Evolutionary conservation across 2,113 vertebrate genomes (phyloP), one percentile per base, ranked within the genome.

Genomic region (Odobenus rosmarus): DNA sequence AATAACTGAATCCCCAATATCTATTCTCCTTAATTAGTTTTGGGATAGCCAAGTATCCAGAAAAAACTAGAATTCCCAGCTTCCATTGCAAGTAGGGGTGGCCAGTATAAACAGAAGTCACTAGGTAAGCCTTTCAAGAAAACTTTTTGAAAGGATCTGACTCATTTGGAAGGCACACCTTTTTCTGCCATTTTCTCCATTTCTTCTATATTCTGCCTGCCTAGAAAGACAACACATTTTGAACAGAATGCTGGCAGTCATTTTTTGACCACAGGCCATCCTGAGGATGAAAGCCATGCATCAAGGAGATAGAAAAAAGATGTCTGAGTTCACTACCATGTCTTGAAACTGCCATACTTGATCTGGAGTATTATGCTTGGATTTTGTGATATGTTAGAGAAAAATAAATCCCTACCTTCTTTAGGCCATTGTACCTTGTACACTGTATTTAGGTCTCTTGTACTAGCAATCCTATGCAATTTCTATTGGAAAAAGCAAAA

Each of bases 111-210:
- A 88, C 3, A 62, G 55, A 95, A 94, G 36, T n/a, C 71, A 86
- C 0, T 82, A 19, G 18, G 14, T 76, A 69, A 93, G 21, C 16
- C 39, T 89, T 85, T 79, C 49, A 77, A 85, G 62, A 85, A 94
- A 95, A 82, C 26, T 77, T 24, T 93, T 93, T 92, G 62, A 53
- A 90, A 87, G 51, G 11, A 93, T 71, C 28, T 82, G 64, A 82
- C 31, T 61, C 42, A 61, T 28, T 46, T 26, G 69, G 14, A 69
- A 86, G 57, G 36, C 46, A 94, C 16, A 46, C 1, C 19, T 16
- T 23, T 13, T 90, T 42, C 26, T 93, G 51, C 33, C 77, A 92
- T 16, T 85, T 85, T 36, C 14, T 51, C 31, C 12, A 81, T 42
- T 69, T 95, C 84, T 69, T 90, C 55, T 33, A n/a, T 31, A 46